A percentile compares a stretch with the other conserved stretches of the same genome.
These are phyloP conservation scores for Talpa occidentalis DNA, from an alignment of 2,113 vertebrate species.

Conservation along the genomic window DNA sequence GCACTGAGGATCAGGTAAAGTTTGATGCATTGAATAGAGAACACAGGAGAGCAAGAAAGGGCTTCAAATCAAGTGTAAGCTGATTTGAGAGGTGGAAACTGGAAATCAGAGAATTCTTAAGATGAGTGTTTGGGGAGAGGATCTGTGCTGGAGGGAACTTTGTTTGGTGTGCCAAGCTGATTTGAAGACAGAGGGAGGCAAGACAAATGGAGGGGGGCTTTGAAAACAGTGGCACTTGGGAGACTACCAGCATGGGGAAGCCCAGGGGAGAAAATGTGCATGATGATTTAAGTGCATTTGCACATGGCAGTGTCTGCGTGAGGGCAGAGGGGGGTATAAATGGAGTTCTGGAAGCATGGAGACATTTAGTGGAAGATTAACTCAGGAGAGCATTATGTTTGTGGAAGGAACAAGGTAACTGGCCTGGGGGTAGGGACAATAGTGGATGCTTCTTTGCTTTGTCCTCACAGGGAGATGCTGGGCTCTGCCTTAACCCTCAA, in stretches of 20 bases:
- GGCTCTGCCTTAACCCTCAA: background rate
- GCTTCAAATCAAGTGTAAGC: background rate
- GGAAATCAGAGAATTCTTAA: background rate
- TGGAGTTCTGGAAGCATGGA: slow-evolving; percentile 45
- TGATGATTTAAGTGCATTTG: slow-evolving; percentile 5
- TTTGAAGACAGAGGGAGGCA: background rate
- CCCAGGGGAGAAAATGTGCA: background rate
- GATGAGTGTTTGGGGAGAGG: background rate
- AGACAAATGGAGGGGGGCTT: background rate
- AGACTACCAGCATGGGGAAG: background rate
- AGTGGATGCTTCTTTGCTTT: background rate
- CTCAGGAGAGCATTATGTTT: background rate
- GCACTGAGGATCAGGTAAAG: background rate
- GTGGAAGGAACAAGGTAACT: background rate
- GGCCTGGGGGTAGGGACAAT: background rate
- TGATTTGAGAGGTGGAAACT: background rate
- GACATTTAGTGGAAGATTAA: slow-evolving; percentile 53
- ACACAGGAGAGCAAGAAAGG: background rate
- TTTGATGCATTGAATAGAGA: background rate
- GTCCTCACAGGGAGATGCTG: background rate
- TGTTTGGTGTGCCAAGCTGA: background rate
- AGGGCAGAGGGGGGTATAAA: background rate
- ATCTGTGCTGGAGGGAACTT: background rate
- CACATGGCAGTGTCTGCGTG: background rate
- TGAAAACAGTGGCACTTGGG: background rate